phyloP scores from a whole-genome alignment of 2,888 invertebrate species.

The Melieria picta region DNA sequence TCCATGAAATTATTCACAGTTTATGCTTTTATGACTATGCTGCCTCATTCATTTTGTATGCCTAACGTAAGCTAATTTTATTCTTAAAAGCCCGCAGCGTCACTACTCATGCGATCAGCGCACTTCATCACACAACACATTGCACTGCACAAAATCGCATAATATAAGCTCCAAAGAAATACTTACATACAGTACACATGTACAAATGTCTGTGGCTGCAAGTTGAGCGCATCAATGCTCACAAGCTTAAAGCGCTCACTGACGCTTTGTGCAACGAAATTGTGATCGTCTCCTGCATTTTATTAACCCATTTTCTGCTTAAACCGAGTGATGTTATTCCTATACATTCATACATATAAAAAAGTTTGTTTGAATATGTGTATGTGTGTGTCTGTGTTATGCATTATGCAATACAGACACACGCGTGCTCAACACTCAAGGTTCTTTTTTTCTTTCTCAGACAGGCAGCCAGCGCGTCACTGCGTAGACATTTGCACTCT shows the following conservation, averaged over 20 bases:
- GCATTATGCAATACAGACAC: conserved; percentile 29
- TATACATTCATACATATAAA: background rate
- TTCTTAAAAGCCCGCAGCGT: too few species aligned
- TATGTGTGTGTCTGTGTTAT: conserved; percentile 34
- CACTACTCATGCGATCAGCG: too few species aligned
- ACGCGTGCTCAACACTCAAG: too few species aligned
- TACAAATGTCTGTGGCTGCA: background rate
- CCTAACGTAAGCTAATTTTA: too few species aligned
- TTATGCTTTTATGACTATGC: too few species aligned
- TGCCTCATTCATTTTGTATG: too few species aligned
- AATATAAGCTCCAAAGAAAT: too few species aligned
- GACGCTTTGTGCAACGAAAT: background rate
- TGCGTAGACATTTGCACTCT: too few species aligned
- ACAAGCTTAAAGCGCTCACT: background rate
- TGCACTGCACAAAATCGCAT: too few species aligned
- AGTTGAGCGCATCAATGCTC: background rate
- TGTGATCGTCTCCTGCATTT: conserved; percentile 48
- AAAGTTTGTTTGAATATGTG: too few species aligned
- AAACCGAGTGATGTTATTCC: conserved; percentile 19
- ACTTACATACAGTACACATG: background rate
- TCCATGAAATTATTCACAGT: too few species aligned
- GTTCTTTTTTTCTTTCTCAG: background rate
- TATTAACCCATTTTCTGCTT: conserved; percentile 52
- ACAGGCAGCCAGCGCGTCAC: background rate
- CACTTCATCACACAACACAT: too few species aligned